phyloP scores from a whole-genome alignment of 1,140 invertebrate species.

The Pogonus chalceus region DNA sequence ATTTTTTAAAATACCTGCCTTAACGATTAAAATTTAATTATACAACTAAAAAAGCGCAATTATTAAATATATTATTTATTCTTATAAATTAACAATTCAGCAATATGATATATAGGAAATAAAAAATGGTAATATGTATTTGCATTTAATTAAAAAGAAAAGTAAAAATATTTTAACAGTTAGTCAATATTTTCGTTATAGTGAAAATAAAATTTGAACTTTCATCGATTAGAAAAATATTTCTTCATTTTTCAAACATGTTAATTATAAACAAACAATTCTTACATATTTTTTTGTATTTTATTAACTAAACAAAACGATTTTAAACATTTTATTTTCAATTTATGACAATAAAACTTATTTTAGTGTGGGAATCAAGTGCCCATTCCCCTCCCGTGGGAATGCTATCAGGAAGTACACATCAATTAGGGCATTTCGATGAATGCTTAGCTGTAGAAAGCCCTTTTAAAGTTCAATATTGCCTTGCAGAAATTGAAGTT shows the following conservation, averaged over 20 bases:
- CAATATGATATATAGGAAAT: no score
- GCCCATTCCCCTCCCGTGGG: slow-evolving; percentile 48
- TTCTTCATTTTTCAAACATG: not conserved
- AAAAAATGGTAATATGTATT: no score
- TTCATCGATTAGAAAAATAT: not conserved
- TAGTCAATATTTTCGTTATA: not conserved
- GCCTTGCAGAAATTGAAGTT: slow-evolving; percentile 38
- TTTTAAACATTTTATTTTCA: slow-evolving; percentile 9
- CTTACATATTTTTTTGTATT: not conserved
- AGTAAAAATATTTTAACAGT: not conserved
- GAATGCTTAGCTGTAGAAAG: slow-evolving; percentile 42
- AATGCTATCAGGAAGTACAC: slow-evolving; percentile 43
- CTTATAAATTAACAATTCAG: no score
- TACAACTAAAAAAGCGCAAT: no score
- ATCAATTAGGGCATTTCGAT: slow-evolving; percentile 52
- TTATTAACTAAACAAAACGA: not conserved
- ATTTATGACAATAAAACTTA: slow-evolving; percentile 21
- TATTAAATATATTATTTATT: no score
- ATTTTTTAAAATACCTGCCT: no score
- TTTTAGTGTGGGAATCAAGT: slow-evolving; percentile 49
- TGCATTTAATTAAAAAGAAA: no score
- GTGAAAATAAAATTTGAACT: not conserved
- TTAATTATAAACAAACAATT: not conserved
- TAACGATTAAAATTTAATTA: no score
- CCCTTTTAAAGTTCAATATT: slow-evolving; percentile 43